These are phyloP conservation scores for Belonocnema kinseyi DNA, from an alignment of 1,140 invertebrate genomes.

Conservation along the genomic window DNA sequence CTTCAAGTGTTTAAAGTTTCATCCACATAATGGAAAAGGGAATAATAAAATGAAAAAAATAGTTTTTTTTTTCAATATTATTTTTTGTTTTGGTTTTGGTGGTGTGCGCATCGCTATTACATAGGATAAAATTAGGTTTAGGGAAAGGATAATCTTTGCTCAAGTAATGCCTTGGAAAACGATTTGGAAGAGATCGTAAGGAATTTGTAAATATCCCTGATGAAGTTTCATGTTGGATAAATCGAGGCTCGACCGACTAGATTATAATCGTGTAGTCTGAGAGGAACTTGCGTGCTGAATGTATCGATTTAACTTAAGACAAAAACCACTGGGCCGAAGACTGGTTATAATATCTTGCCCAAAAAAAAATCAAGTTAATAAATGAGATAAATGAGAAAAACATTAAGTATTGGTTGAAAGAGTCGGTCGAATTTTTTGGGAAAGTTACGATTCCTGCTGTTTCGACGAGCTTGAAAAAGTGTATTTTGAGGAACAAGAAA, in stretches of 20 bases:
- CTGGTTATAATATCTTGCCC: conserved; percentile 54
- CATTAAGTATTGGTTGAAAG: conserved; percentile 52
- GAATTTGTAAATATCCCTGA: conserved; percentile 70
- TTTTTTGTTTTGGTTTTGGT: too few species aligned
- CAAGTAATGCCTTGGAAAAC: conserved; percentile 69
- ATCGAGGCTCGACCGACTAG: conserved; percentile 54
- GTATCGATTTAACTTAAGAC: conserved; percentile 42
- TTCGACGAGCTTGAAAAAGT: conserved; percentile 38
- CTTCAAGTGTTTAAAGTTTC: neutral
- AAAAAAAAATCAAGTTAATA: conserved; percentile 44
- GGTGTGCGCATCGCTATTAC: conserved; percentile 14
- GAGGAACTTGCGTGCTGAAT: conserved; percentile 60
- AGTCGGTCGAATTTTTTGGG: conserved; percentile 50
- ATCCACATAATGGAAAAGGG: conserved; percentile 1
- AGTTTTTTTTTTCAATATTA: conserved; percentile 7
- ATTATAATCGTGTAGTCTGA: conserved; percentile 51
- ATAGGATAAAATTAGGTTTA: conserved; percentile 6
- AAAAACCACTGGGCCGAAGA: conserved; percentile 58
- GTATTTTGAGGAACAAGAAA: conserved; percentile 16
- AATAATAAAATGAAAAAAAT: conserved; percentile 1
- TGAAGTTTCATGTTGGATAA: conserved; percentile 57
- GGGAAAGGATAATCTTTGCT: conserved; percentile 60
- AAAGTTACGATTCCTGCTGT: conserved; percentile 52
- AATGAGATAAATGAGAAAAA: conserved; percentile 4
- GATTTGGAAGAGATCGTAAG: conserved; percentile 65